Conservation (phyloP, 2,797 vertebrate genomes). For the Lithobates sylvaticus region DNA sequence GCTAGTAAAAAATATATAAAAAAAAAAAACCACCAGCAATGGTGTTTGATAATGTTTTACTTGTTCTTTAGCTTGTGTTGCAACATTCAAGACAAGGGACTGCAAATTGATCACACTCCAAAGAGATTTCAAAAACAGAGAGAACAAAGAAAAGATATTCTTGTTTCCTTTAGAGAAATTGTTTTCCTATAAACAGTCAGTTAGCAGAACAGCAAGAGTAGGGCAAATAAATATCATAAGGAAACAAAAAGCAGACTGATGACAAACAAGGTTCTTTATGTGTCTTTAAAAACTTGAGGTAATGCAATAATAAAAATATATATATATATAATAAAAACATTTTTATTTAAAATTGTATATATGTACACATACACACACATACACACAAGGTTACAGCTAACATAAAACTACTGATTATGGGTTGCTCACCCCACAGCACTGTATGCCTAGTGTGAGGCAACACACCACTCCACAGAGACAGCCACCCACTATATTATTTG, state of each 20-base stretch:
- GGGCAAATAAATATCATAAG: constrained; percentile 42
- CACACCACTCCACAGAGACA: too few species aligned
- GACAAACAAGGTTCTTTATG: constrained; percentile 44
- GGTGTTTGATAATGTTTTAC: constrained; percentile 21
- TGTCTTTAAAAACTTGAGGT: constrained; percentile 28
- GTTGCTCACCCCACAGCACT: too few species aligned
- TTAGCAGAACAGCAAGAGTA: constrained; percentile 44
- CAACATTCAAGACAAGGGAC: constrained; percentile 43
- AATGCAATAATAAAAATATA: constrained; percentile 23
- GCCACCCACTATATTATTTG: too few species aligned
- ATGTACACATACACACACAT: too few species aligned
- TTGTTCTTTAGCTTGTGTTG: constrained; percentile 30
- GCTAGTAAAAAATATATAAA: neutral
- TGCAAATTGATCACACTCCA: constrained; percentile 47
- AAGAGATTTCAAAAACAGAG: constrained; percentile 38
- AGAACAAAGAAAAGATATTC: constrained; percentile 48
- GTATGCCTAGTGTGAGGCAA: too few species aligned
- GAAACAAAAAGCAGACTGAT: constrained; percentile 38
- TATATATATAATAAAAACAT: too few species aligned
- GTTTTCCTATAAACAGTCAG: constrained; percentile 43
- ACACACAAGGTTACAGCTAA: too few species aligned
- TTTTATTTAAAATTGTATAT: too few species aligned
- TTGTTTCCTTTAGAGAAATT: constrained; percentile 43
- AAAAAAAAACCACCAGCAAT: neutral
- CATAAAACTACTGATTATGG: too few species aligned